Evolutionary conservation across 2,113 vertebrate species (phyloP), one percentile per base, ranked within the genome.

Genomic region (Lepidothrix coronata): DNA sequence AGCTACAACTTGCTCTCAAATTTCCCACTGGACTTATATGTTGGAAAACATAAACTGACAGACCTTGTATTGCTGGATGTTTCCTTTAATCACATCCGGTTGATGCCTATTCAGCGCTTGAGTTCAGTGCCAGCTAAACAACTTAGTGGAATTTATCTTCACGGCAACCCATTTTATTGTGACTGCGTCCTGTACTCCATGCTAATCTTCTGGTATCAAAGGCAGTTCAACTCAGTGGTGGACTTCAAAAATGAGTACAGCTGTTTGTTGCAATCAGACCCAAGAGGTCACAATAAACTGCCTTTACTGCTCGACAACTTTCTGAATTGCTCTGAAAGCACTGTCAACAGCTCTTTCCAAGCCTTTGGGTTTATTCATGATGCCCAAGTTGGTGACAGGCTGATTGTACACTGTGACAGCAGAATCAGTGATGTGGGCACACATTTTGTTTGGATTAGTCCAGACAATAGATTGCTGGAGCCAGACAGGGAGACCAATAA

Each of bases 101-200:
- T 83, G 1, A 95, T 98, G 85, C 98, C 98, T 12, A 41, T 99
- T 72, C 98, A 98, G 81, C 98, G 91, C 61, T 79, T 99, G 65
- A 97, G 98, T 80, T 97, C 97, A 55, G 97, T 98, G 80, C 96
- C 97, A 3, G 96, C 97, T 55, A 96, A 88, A 83, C 97, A 85
- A 41, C 97, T 98, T 75, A 97, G 96, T 77, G 97, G 97, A 70
- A 97, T 99, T 95, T 98, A 98, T 93, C 97, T 99, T 94, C 99
- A 99, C 49, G 98, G 97, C 74, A 99, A 99, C 89, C 98, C 98
- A 7, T 97, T 99, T 91, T 77, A 95, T 30, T 99, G 99, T 94
- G 98, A 98, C 94, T 98, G 98, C 46, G 49, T 94, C 10, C 93
- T 98, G 52, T 95, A 98, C 12, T 97, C 98, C 35, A 95, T 99